phyloP scores from a whole-genome alignment of 2,888 invertebrate species.

The Xestoiulus laeticollis region DNA sequence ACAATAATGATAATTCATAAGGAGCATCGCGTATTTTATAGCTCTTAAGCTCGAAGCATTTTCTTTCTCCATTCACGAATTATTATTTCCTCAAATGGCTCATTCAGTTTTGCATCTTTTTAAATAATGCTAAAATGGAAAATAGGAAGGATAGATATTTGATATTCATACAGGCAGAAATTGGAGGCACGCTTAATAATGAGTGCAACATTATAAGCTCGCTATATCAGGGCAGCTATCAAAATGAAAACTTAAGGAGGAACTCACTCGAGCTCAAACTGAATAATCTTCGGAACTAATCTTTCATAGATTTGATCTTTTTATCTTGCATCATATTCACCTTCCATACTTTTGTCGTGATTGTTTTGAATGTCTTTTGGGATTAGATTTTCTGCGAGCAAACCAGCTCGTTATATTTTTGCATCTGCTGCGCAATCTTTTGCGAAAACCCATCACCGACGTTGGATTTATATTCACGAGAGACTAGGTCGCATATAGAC shows the following conservation, averaged over 20 bases:
- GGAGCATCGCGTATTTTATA: slow-evolving; percentile 28
- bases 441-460: neutral
- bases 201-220: neutral
- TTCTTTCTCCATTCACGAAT: neutral
- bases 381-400: slow-evolving; percentile 5
- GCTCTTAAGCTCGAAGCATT: slow-evolving; percentile 34
- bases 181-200: neutral
- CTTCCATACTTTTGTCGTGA: slow-evolving; percentile 16
- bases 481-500: neutral
- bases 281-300: slow-evolving; percentile 3
- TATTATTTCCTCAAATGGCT: slow-evolving; percentile 29
- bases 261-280: neutral
- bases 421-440: slow-evolving; percentile 1
- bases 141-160: neutral
- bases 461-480: neutral
- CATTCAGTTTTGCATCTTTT: slow-evolving; percentile 21
- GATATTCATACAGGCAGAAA: neutral
- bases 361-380: slow-evolving; percentile 10
- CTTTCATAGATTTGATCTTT: slow-evolving; percentile 39
- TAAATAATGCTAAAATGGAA: neutral
- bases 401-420: slow-evolving; percentile 28
- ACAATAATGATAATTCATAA: slow-evolving; percentile 40
- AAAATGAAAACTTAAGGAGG: slow-evolving; percentile 17
- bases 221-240: neutral
- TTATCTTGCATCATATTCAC: slow-evolving; percentile 19